Base-by-base conservation (phyloP, 2,888 invertebrate genomes). In the Leuctra nigra region DNA sequence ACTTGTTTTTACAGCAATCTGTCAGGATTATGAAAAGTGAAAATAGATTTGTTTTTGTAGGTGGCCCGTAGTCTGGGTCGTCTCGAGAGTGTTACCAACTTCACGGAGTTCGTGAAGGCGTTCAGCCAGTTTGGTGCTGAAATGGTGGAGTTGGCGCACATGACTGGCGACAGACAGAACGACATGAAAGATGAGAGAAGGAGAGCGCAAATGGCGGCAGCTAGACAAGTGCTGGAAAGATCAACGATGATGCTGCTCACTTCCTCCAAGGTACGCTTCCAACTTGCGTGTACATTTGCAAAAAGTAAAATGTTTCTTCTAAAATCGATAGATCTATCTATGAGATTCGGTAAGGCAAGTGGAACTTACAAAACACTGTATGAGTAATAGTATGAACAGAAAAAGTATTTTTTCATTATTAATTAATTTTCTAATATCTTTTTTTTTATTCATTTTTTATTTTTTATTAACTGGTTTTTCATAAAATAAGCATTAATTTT, bases 81-180 rank as follows among this genome's bases (percentile, higher is more conserved):
- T 59, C 76, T 92, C 67, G 91, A 91, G 73, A 88, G 88, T 52
- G 91, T 92, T 61, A 87, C 87, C 65, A 91, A 91, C 75, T 91
- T 91, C 70, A 93, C 96, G 53, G 98, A 99, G 75, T 99, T 99
- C 73, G 97, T 99, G 57, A 91, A 95, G 70, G 94, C 96, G 20
- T 99, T 99, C 76, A 95, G 96, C 64, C 93, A 96, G 72, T 98
- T 99, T 72, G 99, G 98, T 38, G 89, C 89, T 20, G 96, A 98
- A 72, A 98, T 99, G 97, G 96, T 99, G 62, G 97, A 98, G 72
- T 76, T 99, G 64, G 97, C 98, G 22, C 91, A 97, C 71, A 79
- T 97, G 59, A 94, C 95, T 18, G 95, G 83, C 14, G 84, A 84
- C 67, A 72, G 85, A 65, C 84, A 84, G 70, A 93, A 91, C 68